Evolutionary conservation across 1,140 invertebrate genomes (phyloP).

Genomic region (Ctenoplectra terminalis): DNA sequence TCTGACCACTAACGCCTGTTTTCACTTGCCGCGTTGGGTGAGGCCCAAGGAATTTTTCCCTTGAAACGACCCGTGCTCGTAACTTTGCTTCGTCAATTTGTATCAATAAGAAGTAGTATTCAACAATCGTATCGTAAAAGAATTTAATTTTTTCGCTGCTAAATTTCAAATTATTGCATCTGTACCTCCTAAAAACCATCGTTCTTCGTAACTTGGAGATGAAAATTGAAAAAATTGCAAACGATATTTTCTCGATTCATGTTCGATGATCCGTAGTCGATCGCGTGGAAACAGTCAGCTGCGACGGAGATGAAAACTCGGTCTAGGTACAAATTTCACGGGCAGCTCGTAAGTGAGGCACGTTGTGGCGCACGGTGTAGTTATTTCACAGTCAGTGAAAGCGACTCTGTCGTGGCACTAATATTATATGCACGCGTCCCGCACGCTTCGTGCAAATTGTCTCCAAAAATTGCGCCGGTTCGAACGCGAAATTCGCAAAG

Average conservation of each 20-base stretch:
- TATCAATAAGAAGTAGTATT: not conserved
- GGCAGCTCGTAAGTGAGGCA: constrained; percentile 6
- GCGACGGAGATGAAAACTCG: constrained; percentile 18
- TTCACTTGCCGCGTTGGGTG: not conserved
- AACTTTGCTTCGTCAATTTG: not conserved
- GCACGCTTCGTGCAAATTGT: constrained; percentile 6
- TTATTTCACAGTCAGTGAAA: constrained; percentile 68
- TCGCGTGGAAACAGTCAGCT: not conserved
- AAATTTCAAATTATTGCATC: too few species aligned
- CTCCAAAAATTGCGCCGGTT: constrained; percentile 2
- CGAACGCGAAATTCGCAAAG: not conserved
- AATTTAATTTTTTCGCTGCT: too few species aligned
- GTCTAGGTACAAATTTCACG: constrained; percentile 47
- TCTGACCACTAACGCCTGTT: not conserved
- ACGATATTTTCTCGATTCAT: too few species aligned
- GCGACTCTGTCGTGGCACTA: constrained; percentile 49
- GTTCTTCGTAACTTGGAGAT: too few species aligned
- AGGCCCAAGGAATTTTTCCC: not conserved
- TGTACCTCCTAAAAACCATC: not conserved
- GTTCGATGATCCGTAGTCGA: not conserved
- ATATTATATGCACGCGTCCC: constrained; percentile 55
- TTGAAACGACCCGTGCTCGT: too few species aligned
- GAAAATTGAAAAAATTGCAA: not conserved
- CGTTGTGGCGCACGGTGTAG: not conserved
- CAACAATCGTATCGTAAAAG: too few species aligned